These are phyloP conservation scores for Cherax quadricarinatus DNA, from an alignment of 1,140 invertebrate species.

Conservation along the genomic window DNA sequence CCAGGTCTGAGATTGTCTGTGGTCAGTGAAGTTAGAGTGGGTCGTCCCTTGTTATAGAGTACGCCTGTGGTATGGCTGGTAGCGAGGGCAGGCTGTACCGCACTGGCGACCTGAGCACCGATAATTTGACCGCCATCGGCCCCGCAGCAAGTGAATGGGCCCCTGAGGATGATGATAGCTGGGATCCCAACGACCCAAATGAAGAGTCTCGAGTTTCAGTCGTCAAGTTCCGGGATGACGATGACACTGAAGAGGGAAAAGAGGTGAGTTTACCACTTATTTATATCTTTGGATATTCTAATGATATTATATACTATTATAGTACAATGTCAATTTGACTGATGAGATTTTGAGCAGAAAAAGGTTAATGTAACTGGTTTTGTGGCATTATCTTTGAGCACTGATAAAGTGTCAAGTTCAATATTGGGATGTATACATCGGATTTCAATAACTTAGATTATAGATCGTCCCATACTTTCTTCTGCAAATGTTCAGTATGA, in stretches of 20 bases:
- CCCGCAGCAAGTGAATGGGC: conserved; percentile 75
- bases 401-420: no score
- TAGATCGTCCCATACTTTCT: no score
- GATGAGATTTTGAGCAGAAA: no score
- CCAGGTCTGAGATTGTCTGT: conserved; percentile 40
- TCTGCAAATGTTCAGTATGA: no score
- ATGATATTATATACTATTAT: not conserved
- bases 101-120: conserved; percentile 73
- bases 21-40: conserved; percentile 57
- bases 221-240: conserved; percentile 90
- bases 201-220: conserved; percentile 89
- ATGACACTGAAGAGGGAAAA: conserved; percentile 65
- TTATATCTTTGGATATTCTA: conserved; percentile 4
- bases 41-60: conserved; percentile 64
- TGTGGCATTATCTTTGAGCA: no score
- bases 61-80: conserved; percentile 62
- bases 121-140: conserved; percentile 74
- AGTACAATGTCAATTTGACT: no score
- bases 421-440: no score
- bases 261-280: conserved; percentile 61
- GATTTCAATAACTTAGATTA: no score
- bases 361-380: no score
- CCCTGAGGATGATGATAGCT: conserved; percentile 79
- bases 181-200: conserved; percentile 81
- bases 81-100: conserved; percentile 74